Base-by-base conservation (phyloP, 30 jellyfish, hydroid and myxozoan species). In the Aurelia coerulea region DNA sequence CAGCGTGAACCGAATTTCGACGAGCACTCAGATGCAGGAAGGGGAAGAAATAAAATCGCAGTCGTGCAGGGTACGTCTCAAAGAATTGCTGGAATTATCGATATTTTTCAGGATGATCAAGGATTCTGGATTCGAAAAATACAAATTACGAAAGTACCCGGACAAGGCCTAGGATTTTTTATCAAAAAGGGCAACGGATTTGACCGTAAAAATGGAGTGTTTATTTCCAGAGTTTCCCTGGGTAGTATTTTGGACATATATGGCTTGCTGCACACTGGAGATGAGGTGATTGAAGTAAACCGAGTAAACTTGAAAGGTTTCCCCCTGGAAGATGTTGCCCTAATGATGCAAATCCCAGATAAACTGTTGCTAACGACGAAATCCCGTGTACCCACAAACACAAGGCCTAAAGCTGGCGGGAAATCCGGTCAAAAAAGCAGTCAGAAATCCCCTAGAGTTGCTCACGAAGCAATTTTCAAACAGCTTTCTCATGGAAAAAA, bases 141-240 rank as follows among this genome's bases (percentile, higher is more conserved):
- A 16, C 93, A 93, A 62, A 93, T 93, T 29, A 86, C 88, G 71
- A 88, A 88, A 73, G 84, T 93, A 49, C 95, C 89, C n/a, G 98
- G 98, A 6, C 98, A 95, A 64, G 89, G 95, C 66, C 92, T 89
- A 12, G 97, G 98, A 37, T 90, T 95, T 70, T 94, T 85, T 62
- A 89, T 95, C 60, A 97, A 97, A 41, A 84, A 73, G 62, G 99
- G 99, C 31, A 86, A 90, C 51, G 99, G 97, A 6, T 73, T 80
- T 46, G 97, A 95, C 58, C 91, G 97, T 10, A 84, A 76, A 51
- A 88, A 89, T 79, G 99, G 99, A 59, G 83, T 95, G 4, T 95
- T 95, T 74, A 86, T 95, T 42, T 95, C 99, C 0, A 87, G 99
- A 12, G 99, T 93, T 14, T 88, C 97, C 10, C 90, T 95, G 3